A percentile compares a stretch with the other conserved stretches of the same genome.
phyloP scores from a whole-genome alignment of 2,888 invertebrate genomes.

The Scaptomyza tumidula region DNA sequence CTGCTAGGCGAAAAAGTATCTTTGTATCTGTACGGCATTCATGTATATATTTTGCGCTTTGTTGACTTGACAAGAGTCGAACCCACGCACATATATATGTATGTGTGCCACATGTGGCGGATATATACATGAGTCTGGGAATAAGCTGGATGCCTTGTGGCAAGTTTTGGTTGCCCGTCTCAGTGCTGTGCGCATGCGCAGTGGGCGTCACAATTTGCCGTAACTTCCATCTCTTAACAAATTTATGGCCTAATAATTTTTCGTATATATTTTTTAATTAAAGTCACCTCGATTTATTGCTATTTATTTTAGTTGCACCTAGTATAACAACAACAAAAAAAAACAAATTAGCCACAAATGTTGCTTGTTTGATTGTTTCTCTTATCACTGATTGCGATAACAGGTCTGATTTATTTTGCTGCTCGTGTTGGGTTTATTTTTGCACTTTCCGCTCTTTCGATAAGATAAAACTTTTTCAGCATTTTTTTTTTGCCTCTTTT shows the following conservation, averaged over 20 bases:
- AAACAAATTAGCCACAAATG: conserved; percentile 39
- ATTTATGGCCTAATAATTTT: conserved; percentile 76
- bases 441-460: conserved; percentile 50
- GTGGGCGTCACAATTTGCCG: conserved; percentile 74
- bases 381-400: conserved; percentile 53
- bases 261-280: conserved; percentile 38
- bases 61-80: conserved; percentile 44
- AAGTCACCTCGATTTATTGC: conserved; percentile 39
- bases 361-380: conserved; percentile 31
- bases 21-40: conserved; percentile 23
- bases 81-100: conserved; percentile 54
- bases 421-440: conserved; percentile 18
- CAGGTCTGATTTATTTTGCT: conserved; percentile 60
- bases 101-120: conserved; percentile 20
- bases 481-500: conserved; percentile 10
- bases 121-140: conserved; percentile 43
- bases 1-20: conserved; percentile 18
- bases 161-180: conserved; percentile 34
- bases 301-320: conserved; percentile 44
- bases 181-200: conserved; percentile 70
- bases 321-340: conserved; percentile 6
- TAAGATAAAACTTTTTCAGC: conserved; percentile 52
- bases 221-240: conserved; percentile 26
- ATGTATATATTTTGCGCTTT: conserved; percentile 36
- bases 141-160: conserved; percentile 29